Percentiles rank a stretch among this genome's conserved stretches.
Conservation (phyloP, 2,113 vertebrate genomes). For the Eira barbara region DNA sequence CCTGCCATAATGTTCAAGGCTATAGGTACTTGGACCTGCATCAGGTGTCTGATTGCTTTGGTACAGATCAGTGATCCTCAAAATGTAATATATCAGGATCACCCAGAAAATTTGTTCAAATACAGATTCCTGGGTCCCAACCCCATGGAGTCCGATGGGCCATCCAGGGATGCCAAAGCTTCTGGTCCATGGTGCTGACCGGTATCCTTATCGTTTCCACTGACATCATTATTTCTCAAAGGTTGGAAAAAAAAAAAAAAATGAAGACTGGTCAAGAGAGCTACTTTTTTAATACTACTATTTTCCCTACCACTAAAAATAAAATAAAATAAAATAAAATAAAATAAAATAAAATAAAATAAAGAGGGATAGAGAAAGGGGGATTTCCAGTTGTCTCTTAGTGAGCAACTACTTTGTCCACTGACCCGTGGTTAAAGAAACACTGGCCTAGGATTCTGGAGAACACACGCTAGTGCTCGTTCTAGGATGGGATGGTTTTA, state of each 20-base stretch:
- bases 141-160: background rate
- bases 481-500: accelerated
- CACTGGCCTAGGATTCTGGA: background rate
- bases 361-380: too few relatives aligned
- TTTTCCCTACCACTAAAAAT: too few relatives aligned
- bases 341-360: background rate
- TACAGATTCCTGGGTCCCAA: accelerated
- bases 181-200: accelerated
- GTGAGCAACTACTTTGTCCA: background rate
- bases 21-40: accelerated
- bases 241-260: too few relatives aligned
- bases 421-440: background rate
- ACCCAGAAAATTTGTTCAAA: background rate
- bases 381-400: background rate
- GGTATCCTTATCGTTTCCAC: background rate
- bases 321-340: too few relatives aligned
- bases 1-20: accelerated
- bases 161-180: background rate
- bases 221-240: background rate
- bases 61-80: background rate
- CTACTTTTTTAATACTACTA: background rate
- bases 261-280: background rate
- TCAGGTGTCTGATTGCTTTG: background rate
- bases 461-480: accelerated
- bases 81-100: background rate